Evolutionary conservation across 2,888 invertebrate species (phyloP), one percentile per base, ranked within the genome.

Genomic region (Trissoscelio sp.): DNA sequence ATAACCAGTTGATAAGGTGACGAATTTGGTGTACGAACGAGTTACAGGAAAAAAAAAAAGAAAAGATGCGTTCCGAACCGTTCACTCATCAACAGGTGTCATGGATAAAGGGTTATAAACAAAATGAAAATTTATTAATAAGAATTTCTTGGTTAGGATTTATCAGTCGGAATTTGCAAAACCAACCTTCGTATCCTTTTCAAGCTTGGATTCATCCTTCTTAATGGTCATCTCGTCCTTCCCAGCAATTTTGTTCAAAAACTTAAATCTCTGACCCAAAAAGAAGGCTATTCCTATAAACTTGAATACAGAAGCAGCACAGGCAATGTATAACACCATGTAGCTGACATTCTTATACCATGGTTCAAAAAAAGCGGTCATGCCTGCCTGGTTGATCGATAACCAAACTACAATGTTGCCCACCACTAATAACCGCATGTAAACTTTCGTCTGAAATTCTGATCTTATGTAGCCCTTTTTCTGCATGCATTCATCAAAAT

Each of bases 221-320:
- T 44, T 12, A 2, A 48, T 22, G 11, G 18, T 24, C 28, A 74
- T 6, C 14, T 85, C 62, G 66, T 83, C 86, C n/a, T 83, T 84
- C 5, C 58, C 81, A 0, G 88, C 84, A 0, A 89, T 85, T 12
- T 75, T 42, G 44, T 89, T 91, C 7, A 91, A 83, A 39, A 88
- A 88, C 7, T 73, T 66, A 74, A 91, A 91, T 0, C 91, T 84
- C 58, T 89, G 88, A 0, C 88, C 89, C 6, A 91, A 74, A 20
- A 90, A 58, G 28, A 85, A 67, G 0, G 78, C 74, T n/a, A 90
- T 42, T 0, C 89, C 88, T 14, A 85, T 79, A 42, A 89, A 89
- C 44, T 91, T 90, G 67, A 84, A 84, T 0, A 89, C 74, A 5
- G 88, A 83, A 0, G 87, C 16, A 1, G 84, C 86, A 3, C 84